Percentiles rank a stretch among this genome's conserved stretches.
Evolutionary conservation across 2,113 vertebrate species (phyloP).

Genomic region (Lota lota): DNA sequence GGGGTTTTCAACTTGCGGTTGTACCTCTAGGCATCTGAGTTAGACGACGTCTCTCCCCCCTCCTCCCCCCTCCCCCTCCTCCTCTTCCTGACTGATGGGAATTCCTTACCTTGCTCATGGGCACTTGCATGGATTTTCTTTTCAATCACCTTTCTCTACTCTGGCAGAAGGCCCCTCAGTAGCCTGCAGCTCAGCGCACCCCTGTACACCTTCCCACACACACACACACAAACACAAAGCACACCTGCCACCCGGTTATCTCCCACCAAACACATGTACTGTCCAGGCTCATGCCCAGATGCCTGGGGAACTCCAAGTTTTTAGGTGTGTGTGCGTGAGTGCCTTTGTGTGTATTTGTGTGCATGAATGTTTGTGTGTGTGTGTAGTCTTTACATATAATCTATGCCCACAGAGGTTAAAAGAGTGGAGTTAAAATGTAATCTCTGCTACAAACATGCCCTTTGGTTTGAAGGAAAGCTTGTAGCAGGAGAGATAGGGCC

Average conservation of each 20-base stretch:
- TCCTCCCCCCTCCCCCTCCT: not conserved
- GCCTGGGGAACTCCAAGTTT: slow-evolving; percentile 30
- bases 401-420: slow-evolving; percentile 57
- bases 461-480: slow-evolving; percentile 47
- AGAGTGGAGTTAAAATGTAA: slow-evolving; percentile 60
- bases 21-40: too few species aligned
- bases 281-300: slow-evolving; percentile 47
- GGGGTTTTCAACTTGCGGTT: too few species aligned
- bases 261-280: slow-evolving; percentile 59
- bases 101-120: too few species aligned
- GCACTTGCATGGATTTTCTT: too few species aligned
- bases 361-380: slow-evolving; percentile 20
- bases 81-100: slow-evolving; percentile 15
- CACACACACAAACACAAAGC: too few species aligned
- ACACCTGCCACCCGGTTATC: slow-evolving; percentile 60
- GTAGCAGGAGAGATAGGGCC: slow-evolving; percentile 33
- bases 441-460: slow-evolving; percentile 52
- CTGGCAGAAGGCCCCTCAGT: too few species aligned
- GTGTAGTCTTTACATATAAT: slow-evolving; percentile 43
- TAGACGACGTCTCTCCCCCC: too few species aligned
- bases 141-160: too few species aligned
- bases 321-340: not conserved
- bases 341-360: slow-evolving; percentile 20
- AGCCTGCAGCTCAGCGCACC: too few species aligned
- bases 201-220: too few species aligned